Conservation (phyloP, 1,140 invertebrate genomes). For the Nautilus pompilius region DNA sequence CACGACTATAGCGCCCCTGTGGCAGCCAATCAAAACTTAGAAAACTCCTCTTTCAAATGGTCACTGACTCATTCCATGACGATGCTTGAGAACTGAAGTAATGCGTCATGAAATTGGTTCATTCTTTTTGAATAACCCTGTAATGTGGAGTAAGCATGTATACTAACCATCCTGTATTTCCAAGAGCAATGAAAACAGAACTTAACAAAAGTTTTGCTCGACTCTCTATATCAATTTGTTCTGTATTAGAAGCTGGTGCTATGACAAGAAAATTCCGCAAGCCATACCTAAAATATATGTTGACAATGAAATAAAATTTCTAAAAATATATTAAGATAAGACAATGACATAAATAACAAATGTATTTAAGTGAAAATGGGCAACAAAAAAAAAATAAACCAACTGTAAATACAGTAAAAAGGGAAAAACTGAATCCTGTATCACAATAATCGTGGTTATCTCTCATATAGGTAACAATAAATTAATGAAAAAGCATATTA, state of each 20-base stretch:
- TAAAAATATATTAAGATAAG: not conserved
- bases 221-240: constrained; percentile 71
- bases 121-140: not conserved
- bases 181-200: constrained; percentile 77
- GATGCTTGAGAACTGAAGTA: no score
- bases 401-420: not conserved
- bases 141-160: not conserved
- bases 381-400: not conserved
- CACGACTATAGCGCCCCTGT: not conserved
- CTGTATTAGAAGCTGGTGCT: constrained; percentile 57
- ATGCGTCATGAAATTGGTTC: not conserved
- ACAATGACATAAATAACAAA: not conserved
- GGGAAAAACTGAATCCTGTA: not conserved
- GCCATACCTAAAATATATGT: constrained; percentile 77
- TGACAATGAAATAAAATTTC: no score
- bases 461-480: not conserved
- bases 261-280: constrained; percentile 80
- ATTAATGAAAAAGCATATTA: no score
- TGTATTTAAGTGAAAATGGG: not conserved
- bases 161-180: constrained; percentile 71
- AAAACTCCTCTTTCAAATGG: not conserved
- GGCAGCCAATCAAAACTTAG: not conserved
- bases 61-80: not conserved
- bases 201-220: constrained; percentile 81
- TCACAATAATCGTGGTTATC: not conserved